Percentiles rank a stretch among this genome's conserved stretches.
These are phyloP conservation scores for Cassiopea andromeda DNA, from an alignment of 30 jellyfish, hydroid and myxozoan genomes.

Conservation along the genomic window DNA sequence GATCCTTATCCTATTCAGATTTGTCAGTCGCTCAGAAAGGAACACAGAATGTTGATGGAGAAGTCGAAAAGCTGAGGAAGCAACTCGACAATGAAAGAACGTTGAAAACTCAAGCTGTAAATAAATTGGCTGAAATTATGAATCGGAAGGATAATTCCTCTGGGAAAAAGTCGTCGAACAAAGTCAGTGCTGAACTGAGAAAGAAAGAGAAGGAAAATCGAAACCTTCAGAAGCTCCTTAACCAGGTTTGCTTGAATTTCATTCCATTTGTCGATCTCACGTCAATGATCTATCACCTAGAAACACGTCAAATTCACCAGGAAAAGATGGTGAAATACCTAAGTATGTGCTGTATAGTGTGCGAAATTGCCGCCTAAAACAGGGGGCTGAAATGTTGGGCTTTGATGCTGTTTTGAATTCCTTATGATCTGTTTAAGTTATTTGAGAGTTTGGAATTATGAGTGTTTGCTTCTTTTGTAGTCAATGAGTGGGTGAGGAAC, in stretches of 20 bases:
- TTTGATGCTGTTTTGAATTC: no score
- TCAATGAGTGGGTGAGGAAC: no score
- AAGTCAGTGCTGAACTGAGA: conserved; percentile 85
- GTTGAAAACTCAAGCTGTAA: conserved; percentile 83
- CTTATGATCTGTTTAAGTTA: no score
- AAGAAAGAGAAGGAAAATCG: conserved; percentile 89
- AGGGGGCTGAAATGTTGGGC: no score
- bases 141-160: conserved; percentile 75
- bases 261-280: neutral
- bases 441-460: no score
- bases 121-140: conserved; percentile 86
- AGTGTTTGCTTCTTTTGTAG: no score
- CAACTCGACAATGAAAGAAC: conserved; percentile 66
- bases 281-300: no score
- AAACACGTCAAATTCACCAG: no score
- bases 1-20: conserved; percentile 11
- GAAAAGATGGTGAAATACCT: no score
- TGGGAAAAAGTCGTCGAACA: conserved; percentile 68
- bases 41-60: conserved; percentile 54
- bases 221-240: conserved; percentile 66
- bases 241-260: conserved; percentile 62
- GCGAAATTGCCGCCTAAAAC: no score
- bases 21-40: conserved; percentile 69
- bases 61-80: conserved; percentile 66
- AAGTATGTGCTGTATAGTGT: no score